Evolutionary conservation across 2,888 invertebrate genomes (phyloP), one percentile per base, ranked within the genome.

Genomic region (Athalia cordata): DNA sequence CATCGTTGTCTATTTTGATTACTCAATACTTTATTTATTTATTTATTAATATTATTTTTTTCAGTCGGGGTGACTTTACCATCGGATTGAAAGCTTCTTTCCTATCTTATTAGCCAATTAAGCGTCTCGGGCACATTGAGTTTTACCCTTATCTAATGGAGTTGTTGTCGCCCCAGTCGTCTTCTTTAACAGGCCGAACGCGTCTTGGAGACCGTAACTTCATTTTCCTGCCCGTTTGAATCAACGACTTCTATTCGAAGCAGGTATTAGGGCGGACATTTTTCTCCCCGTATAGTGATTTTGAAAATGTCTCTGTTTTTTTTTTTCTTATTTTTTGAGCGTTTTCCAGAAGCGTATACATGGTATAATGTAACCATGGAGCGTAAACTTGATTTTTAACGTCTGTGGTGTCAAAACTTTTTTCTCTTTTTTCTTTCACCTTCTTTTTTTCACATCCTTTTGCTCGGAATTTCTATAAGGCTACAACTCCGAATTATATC

Each of bases 81-180:
- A 59, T 59, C 52, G 57, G 47, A 50, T 75, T 61, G 50, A 7
- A 62, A 29, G 75, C 62, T 75, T 50, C 49, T 15, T 75, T 61
- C 8, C 8, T 61, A 75, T 62, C 50, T 64, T 29, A 75, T 75
- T 64, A 52, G 75, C 7, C 64, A 61, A 75, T 75, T 75, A 75
- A 13, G 75, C 50, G 29, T 7, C 43, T 0, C 29, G 62, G 50
- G 62, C 50, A 75, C 61, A 75, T 75, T 64, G 43, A 75, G 75
- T 75, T 62, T 64, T 75, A 29, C 62, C 47, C 29, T 49, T 15
- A 62, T 62, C 75, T 75, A 62, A 75, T 62, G 64, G 75, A 47
- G 75, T 75, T 75, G 75, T 75, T 75, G 75, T 75, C 49, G 75
- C 75, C 72, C 47, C 13, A 59, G 59, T 72, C 72, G 59, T 47